phyloP scores from a whole-genome alignment of 2,113 vertebrate species.

The Mus spicilegus region DNA sequence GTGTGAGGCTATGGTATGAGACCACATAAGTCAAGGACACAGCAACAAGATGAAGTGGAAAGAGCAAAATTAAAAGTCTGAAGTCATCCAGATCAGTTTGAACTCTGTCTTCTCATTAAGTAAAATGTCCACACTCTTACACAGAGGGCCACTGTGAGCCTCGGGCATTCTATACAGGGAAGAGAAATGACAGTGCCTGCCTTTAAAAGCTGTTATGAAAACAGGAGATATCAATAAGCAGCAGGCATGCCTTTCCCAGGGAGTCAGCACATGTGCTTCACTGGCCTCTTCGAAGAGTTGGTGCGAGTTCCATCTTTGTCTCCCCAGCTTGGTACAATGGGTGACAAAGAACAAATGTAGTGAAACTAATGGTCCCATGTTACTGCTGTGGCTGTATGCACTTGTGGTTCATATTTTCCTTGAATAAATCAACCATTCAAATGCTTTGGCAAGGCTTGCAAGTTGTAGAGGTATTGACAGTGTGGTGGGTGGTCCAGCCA shows the following conservation, averaged over 20 bases:
- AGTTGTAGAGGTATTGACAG: neutral
- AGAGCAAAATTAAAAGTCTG: neutral
- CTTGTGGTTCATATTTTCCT: constrained; percentile 55
- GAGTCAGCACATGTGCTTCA: neutral
- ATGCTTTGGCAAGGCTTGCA: neutral
- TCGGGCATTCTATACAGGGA: neutral
- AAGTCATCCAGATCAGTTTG: neutral
- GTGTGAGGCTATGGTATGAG: neutral
- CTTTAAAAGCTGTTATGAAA: neutral
- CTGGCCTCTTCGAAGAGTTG: neutral
- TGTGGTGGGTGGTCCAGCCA: neutral
- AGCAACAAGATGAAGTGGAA: neutral
- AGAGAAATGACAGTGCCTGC: neutral
- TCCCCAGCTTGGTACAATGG: neutral
- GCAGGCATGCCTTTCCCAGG: neutral
- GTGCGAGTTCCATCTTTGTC: neutral
- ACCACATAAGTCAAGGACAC: neutral
- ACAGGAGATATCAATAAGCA: neutral
- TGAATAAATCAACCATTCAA: constrained; percentile 18
- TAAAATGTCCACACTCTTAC: neutral
- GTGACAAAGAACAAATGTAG: neutral
- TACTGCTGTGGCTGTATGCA: neutral
- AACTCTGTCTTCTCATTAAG: neutral
- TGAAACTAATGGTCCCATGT: neutral
- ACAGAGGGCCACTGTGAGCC: neutral